Conservation (phyloP, 2,888 invertebrate species). For the Furcula furcula region DNA sequence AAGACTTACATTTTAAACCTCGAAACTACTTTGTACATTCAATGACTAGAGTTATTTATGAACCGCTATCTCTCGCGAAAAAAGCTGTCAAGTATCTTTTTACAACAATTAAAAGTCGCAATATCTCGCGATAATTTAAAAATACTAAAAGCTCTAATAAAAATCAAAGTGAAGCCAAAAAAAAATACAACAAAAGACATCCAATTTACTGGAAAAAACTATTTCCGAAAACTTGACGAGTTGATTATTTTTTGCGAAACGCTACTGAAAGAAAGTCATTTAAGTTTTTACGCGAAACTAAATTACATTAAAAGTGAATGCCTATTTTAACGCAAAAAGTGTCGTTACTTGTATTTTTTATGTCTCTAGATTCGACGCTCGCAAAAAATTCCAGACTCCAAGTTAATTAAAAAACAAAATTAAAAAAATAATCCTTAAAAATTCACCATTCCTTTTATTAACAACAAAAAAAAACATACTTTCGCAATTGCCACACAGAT, state of each 20-base stretch:
- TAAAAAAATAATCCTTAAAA: neutral
- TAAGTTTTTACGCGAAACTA: constrained; percentile 8
- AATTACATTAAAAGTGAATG: constrained; percentile 4
- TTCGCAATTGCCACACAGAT: constrained; percentile 3
- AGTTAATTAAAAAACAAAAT: neutral
- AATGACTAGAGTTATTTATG: constrained; percentile 65
- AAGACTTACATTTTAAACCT: constrained; percentile 32
- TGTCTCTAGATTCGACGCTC: neutral
- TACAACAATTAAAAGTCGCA: neutral
- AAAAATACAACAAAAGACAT: constrained; percentile 18
- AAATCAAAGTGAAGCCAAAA: constrained; percentile 6
- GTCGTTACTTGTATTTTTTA: neutral
- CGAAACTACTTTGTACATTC: constrained; percentile 68
- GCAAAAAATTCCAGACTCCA: neutral
- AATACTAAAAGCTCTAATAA: constrained; percentile 3
- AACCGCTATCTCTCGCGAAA: constrained; percentile 22
- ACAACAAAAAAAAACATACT: constrained; percentile 1
- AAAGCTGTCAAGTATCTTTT: constrained; percentile 1
- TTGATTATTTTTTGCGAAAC: neutral
- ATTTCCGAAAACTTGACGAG: neutral
- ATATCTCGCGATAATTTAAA: neutral
- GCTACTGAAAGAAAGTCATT: constrained; percentile 7
- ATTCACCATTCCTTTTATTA: neutral
- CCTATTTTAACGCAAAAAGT: constrained; percentile 1
- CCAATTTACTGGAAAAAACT: constrained; percentile 5